Percentiles rank a stretch among this genome's conserved stretches.
phyloP scores from a whole-genome alignment of 1,140 invertebrate species.

The Tetragnatha versicolor region DNA sequence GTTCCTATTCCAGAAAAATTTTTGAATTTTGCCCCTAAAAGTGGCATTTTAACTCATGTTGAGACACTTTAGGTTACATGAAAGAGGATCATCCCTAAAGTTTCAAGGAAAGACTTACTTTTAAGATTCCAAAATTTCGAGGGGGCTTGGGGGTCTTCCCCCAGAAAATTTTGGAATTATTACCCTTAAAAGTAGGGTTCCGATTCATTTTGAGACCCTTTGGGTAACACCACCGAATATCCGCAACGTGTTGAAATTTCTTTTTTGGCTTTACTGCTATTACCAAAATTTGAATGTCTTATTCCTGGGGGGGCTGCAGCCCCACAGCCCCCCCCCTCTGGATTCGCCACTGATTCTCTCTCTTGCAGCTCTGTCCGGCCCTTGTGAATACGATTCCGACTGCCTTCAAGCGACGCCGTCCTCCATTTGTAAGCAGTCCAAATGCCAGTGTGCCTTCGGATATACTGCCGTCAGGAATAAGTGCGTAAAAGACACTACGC shows the following conservation, averaged over 20 bases:
- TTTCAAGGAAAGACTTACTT: too few relatives aligned
- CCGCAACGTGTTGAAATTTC: not conserved
- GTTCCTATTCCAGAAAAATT: too few relatives aligned
- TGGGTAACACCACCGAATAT: not conserved
- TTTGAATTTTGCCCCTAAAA: too few relatives aligned
- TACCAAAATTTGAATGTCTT: not conserved
- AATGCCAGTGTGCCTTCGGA: conserved; percentile 72
- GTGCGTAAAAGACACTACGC: not conserved
- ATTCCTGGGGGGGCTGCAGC: not conserved
- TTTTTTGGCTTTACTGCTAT: not conserved
- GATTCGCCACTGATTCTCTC: not conserved
- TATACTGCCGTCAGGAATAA: not conserved
- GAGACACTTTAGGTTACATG: too few relatives aligned
- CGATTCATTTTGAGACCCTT: not conserved
- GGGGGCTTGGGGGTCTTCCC: too few relatives aligned
- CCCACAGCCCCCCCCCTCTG: not conserved
- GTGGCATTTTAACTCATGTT: too few relatives aligned
- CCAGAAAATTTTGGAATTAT: too few relatives aligned
- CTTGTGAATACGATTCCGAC: conserved; percentile 44
- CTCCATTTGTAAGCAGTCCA: conserved; percentile 67
- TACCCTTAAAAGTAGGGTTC: not conserved
- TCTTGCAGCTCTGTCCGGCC: conserved; percentile 47
- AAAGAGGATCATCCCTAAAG: too few relatives aligned
- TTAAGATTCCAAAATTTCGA: too few relatives aligned
- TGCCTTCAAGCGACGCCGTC: conserved; percentile 49